phyloP scores from a whole-genome alignment of 1,140 invertebrate genomes.

The Brachionus paranguensis region DNA sequence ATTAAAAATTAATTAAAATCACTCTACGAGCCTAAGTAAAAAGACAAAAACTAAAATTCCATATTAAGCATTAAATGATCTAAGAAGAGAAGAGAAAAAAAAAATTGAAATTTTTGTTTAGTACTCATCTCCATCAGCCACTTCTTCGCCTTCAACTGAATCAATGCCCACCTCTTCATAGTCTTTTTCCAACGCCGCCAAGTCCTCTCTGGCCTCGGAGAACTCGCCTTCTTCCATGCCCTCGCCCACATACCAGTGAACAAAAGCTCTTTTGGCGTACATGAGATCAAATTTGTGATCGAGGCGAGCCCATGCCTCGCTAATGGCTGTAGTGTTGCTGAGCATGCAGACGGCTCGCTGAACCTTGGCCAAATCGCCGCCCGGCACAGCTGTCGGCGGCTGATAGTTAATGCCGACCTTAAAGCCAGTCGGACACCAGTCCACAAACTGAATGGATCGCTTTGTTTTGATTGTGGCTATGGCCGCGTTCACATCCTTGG shows the following conservation, averaged over 20 bases:
- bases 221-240: conserved; percentile 58
- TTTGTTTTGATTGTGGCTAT: conserved; percentile 54
- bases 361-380: conserved; percentile 74
- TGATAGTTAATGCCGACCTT: conserved; percentile 72
- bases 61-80: not conserved
- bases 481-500: conserved; percentile 58
- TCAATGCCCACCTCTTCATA: conserved; percentile 44
- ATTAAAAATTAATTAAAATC: not conserved
- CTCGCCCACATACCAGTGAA: conserved; percentile 54
- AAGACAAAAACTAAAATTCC: not conserved
- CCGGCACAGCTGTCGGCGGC: conserved; percentile 66
- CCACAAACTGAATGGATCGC: conserved; percentile 60
- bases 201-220: conserved; percentile 46
- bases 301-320: conserved; percentile 66
- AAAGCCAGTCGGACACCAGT: conserved; percentile 55
- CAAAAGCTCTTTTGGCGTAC: conserved; percentile 43
- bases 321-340: conserved; percentile 65
- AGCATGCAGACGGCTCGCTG: conserved; percentile 77
- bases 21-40: not conserved
- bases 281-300: conserved; percentile 47
- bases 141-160: conserved; percentile 36
- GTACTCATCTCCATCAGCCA: conserved; percentile 37
- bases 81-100: not conserved
- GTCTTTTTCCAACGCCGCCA: conserved; percentile 44
- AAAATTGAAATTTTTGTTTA: not conserved